Conservation (phyloP, 1,140 invertebrate species). For the Steinernema khuongi region DNA sequence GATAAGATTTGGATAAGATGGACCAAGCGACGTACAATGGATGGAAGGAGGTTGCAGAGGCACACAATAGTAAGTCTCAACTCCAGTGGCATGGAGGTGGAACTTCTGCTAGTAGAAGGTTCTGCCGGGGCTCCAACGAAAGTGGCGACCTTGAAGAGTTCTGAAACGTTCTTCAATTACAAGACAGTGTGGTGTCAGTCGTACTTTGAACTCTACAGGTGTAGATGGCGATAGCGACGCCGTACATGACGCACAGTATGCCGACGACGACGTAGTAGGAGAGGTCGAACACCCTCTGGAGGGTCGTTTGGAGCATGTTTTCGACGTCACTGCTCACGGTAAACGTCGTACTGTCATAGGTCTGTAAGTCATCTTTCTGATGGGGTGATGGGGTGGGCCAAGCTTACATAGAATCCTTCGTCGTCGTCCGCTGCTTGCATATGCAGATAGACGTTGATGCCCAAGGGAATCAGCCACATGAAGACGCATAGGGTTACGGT, state of each 20-base stretch:
- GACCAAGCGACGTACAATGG: neutral
- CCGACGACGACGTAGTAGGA: conserved; percentile 1
- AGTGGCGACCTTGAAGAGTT: neutral
- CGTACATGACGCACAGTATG: neutral
- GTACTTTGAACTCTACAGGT: neutral
- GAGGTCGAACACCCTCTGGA: neutral
- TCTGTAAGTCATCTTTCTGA: neutral
- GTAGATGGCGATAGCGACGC: neutral
- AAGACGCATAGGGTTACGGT: neutral
- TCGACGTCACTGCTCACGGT: neutral
- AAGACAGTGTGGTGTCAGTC: neutral
- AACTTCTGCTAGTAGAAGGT: neutral
- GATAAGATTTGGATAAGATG: neutral
- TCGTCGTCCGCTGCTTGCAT: neutral
- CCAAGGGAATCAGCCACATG: conserved; percentile 3
- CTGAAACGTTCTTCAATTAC: neutral
- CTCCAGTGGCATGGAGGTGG: neutral
- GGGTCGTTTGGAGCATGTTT: neutral
- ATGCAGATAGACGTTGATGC: neutral
- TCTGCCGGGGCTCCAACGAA: neutral
- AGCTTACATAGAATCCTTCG: neutral
- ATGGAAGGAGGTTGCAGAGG: neutral
- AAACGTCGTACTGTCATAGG: neutral
- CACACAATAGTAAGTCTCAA: neutral
- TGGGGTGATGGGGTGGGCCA: neutral